Percentiles rank a stretch among this genome's conserved stretches.
Conservation (phyloP, 2,888 invertebrate species). For the Sinodicranocentrus sp. region DNA sequence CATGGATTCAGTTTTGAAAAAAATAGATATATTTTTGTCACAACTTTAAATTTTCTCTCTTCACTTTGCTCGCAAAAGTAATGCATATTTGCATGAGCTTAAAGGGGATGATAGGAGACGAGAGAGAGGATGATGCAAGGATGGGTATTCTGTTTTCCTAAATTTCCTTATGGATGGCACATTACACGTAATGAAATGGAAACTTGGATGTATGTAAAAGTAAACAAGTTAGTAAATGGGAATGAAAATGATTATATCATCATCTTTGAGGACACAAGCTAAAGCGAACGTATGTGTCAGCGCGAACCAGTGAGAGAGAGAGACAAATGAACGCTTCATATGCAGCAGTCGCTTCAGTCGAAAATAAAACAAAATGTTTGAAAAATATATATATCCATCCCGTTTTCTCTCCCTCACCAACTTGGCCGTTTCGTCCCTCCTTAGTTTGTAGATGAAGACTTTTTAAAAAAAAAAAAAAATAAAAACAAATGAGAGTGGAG, state of each 20-base stretch:
- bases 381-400: not conserved
- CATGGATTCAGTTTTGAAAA: too few species aligned
- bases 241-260: slow-evolving; percentile 17
- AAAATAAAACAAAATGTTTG: not conserved
- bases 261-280: not conserved
- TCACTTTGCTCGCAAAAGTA: too few species aligned
- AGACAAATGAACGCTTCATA: too few species aligned
- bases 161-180: slow-evolving; percentile 4
- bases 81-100: not conserved
- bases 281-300: not conserved
- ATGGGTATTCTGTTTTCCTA: not conserved
- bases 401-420: too few species aligned
- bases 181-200: slow-evolving; percentile 28
- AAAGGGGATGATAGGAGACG: not conserved
- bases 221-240: not conserved
- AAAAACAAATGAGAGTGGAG: not conserved
- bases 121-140: not conserved
- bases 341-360: not conserved
- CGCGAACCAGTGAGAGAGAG: not conserved
- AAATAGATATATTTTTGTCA: too few species aligned
- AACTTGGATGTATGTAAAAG: not conserved
- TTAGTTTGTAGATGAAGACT: too few species aligned
- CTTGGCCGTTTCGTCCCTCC: too few species aligned
- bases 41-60: too few species aligned
- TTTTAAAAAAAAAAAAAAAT: too few species aligned